phyloP scores from a whole-genome alignment of 2,113 vertebrate genomes.

The Ailurus styani region DNA sequence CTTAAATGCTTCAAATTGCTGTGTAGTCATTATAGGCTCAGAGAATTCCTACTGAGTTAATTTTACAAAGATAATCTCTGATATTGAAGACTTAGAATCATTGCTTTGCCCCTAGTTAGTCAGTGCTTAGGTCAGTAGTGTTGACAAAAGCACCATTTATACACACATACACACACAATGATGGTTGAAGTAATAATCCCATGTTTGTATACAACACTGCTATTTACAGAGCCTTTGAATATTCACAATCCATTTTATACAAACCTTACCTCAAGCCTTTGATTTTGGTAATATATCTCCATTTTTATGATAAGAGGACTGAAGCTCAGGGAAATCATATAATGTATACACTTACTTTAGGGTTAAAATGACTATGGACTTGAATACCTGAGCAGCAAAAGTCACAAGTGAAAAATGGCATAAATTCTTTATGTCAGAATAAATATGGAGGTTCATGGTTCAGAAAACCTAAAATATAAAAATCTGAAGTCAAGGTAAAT shows the following conservation, averaged over 20 bases:
- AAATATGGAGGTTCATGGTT: background rate
- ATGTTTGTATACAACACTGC: background rate
- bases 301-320: background rate
- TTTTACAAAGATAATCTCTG: background rate
- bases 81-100: background rate
- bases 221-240: background rate
- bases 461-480: constrained; percentile 28
- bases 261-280: background rate
- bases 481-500: background rate
- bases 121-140: background rate
- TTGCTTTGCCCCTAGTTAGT: background rate
- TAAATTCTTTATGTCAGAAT: background rate
- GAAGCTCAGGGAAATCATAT: background rate
- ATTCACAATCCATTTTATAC: background rate
- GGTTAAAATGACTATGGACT: background rate
- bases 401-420: background rate
- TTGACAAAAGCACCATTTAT: background rate
- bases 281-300: background rate
- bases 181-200: background rate
- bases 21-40: background rate
- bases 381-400: background rate
- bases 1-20: background rate
- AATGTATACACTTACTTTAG: background rate
- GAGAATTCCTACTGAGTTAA: background rate
- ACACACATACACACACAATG: background rate